These are phyloP conservation scores for Hemicordylus capensis DNA, from an alignment of 2,113 vertebrate genomes.

Conservation along the genomic window DNA sequence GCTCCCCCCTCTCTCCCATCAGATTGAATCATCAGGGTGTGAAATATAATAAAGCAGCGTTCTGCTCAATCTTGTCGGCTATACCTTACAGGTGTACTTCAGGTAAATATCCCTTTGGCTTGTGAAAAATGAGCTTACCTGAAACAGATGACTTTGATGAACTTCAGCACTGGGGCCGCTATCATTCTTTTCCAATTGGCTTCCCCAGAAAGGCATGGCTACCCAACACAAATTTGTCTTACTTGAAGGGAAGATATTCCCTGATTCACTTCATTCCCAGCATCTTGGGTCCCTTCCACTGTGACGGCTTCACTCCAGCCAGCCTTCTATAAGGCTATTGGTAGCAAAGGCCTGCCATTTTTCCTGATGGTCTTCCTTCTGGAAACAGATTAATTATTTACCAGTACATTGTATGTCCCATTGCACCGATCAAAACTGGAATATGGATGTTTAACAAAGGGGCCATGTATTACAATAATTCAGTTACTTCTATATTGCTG, in stretches of 20 bases:
- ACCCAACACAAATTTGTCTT: slow-evolving; percentile 92
- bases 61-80: slow-evolving; percentile 93
- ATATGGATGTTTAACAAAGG: slow-evolving; percentile 60
- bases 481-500: not conserved
- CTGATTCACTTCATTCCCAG: slow-evolving; percentile 78
- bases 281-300: slow-evolving; percentile 40
- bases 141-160: slow-evolving; percentile 96
- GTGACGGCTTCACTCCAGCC: slow-evolving; percentile 62
- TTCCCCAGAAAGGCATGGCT: slow-evolving; percentile 84
- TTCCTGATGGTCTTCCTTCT: slow-evolving; percentile 32
- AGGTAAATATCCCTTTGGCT: slow-evolving; percentile 92
- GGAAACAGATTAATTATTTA: slow-evolving; percentile 64
- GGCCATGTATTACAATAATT: slow-evolving; percentile 32
- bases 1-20: slow-evolving; percentile 68
- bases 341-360: slow-evolving; percentile 48
- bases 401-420: slow-evolving; percentile 43
- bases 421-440: slow-evolving; percentile 60
- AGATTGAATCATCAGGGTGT: slow-evolving; percentile 90
- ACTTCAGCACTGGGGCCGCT: slow-evolving; percentile 85
- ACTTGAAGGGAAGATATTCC: slow-evolving; percentile 88
- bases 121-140: slow-evolving; percentile 97
- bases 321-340: slow-evolving; percentile 51
- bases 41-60: slow-evolving; percentile 98
- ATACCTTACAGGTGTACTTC: slow-evolving; percentile 92
- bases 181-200: slow-evolving; percentile 99